Base-by-base conservation (phyloP, 1,140 invertebrate species). In the Zaprionus ornatus region DNA sequence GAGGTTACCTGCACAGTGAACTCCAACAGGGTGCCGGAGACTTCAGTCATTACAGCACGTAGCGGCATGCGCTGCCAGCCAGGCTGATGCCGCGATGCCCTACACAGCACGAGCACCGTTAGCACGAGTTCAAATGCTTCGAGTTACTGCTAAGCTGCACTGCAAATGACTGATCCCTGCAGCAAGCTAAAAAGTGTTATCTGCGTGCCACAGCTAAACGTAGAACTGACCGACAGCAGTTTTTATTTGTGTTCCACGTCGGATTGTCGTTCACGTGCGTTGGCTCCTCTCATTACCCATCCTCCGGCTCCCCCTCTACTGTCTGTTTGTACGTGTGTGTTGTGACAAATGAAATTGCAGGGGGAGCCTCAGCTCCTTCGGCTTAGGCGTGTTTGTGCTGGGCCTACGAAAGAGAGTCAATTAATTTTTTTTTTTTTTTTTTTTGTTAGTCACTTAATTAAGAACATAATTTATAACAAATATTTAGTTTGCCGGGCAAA, bases 381-480 rank as follows among this genome's bases (percentile, higher is more conserved):
- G 19, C 32, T 55, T 59, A 32, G 27, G 56, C 81, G 64, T 79
- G 75, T 54, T 48, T 70, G 54, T 59, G 75, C 29, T 48, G 40
- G 37, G 67, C 69, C 35, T 55, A 37, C 32, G 61, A 64, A 61
- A 29, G 73, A 59, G 19, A 82, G 85, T 82, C 85, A 79, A 85
- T 90, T 90, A 90, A 90, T 90, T 90, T n/a, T n/a, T n/a, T n/a
- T n/a, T n/a, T n/a, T n/a, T n/a, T n/a, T n/a, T n/a, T n/a, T n/a
- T n/a, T n/a, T n/a, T n/a, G n/a, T n/a, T n/a, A n/a, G n/a, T 82
- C 85, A 79, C 85, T 90, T 90, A 90, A 90, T 90, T 90, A 90
- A 82, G 73, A 85, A 61, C 75, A 90, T 90, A 79, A 90, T 90
- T 90, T 90, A 87, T 90, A 77, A 79, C 82, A 90, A 90, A 88